Evolutionary conservation across 2,888 invertebrate species (phyloP).

Genomic region (Bhutanitis thaidina): DNA sequence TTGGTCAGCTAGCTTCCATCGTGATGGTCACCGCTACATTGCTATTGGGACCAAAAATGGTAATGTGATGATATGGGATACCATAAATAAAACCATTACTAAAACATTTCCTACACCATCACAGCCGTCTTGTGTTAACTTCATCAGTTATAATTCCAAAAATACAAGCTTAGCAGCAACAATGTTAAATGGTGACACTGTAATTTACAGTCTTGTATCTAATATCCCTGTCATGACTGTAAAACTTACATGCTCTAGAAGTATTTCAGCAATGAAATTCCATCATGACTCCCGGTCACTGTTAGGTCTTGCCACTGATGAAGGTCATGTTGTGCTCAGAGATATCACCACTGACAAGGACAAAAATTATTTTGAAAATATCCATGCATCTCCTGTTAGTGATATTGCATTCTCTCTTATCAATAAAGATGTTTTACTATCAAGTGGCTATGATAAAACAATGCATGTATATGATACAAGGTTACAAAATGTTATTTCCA

Average conservation of each 20-base stretch:
- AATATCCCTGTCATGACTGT: constrained; percentile 68
- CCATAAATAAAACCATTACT: constrained; percentile 63
- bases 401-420: constrained; percentile 77
- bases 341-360: constrained; percentile 71
- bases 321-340: constrained; percentile 66
- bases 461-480: constrained; percentile 79
- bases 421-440: constrained; percentile 76
- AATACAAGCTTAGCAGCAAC: constrained; percentile 70
- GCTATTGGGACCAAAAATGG: constrained; percentile 70
- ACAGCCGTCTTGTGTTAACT: constrained; percentile 59
- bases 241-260: constrained; percentile 60
- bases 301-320: constrained; percentile 72
- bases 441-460: constrained; percentile 78
- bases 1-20: constrained; percentile 70
- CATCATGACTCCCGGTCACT: constrained; percentile 68
- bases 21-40: constrained; percentile 66
- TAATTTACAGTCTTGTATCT: constrained; percentile 71
- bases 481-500: constrained; percentile 65
- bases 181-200: constrained; percentile 71
- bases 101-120: constrained; percentile 67
- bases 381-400: constrained; percentile 80
- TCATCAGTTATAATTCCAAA: constrained; percentile 68
- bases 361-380: constrained; percentile 66
- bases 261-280: constrained; percentile 70
- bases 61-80: constrained; percentile 73